These are phyloP conservation scores for Apotomis turbidana DNA, from an alignment of 2,888 invertebrate species.

Conservation along the genomic window DNA sequence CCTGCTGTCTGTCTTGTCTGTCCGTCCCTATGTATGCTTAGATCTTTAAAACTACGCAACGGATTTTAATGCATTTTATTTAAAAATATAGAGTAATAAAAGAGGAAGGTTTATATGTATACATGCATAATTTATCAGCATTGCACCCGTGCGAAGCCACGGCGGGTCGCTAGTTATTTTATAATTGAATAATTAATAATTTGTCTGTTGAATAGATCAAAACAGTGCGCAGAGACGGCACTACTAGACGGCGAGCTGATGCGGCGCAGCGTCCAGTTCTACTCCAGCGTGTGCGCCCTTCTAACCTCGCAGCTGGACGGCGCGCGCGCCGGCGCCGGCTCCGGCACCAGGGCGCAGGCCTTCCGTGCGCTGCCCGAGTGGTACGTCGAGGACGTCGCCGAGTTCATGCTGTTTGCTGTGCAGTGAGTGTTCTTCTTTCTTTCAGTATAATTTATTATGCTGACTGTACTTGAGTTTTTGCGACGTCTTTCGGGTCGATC, in stretches of 20 bases:
- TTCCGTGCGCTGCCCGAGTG: conserved; percentile 98
- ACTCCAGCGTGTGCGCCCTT: conserved; percentile 92
- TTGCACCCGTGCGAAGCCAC: too few relatives aligned
- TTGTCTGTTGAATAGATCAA: conserved; percentile 84
- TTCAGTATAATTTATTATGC: too few relatives aligned
- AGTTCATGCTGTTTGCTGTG: conserved; percentile 95
- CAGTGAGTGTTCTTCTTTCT: conserved; percentile 87
- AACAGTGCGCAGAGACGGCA: conserved; percentile 95
- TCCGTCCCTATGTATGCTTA: too few relatives aligned
- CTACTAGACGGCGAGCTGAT: conserved; percentile 93
- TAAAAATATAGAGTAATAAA: too few relatives aligned
- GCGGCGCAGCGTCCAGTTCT: conserved; percentile 93
- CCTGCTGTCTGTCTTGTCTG: too few relatives aligned
- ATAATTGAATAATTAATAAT: background rate
- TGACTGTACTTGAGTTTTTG: too few relatives aligned
- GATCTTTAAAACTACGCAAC: too few relatives aligned
- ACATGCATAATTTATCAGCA: too few relatives aligned
- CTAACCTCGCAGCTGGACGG: conserved; percentile 87
- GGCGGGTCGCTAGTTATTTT: too few relatives aligned
- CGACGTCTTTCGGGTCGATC: too few relatives aligned
- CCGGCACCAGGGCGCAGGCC: conserved; percentile 77
- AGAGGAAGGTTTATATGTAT: too few relatives aligned
- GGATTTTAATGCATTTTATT: too few relatives aligned
- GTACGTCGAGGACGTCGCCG: conserved; percentile 98
- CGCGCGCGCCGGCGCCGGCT: conserved; percentile 82